Conservation (phyloP, 2,888 invertebrate genomes). For the Drosophila anomalata region DNA sequence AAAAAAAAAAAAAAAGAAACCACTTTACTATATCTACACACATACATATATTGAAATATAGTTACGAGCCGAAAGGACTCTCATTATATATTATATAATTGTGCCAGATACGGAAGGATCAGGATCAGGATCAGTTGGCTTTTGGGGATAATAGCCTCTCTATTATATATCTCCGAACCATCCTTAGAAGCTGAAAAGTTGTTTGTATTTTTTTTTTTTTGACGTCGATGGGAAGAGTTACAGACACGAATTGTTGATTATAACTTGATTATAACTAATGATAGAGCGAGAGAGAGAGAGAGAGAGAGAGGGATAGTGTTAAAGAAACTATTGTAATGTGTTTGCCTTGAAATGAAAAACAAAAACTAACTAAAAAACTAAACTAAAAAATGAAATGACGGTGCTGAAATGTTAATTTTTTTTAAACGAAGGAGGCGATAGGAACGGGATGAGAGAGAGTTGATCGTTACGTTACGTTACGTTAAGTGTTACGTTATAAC, state of each 20-base stretch:
- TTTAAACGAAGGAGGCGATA: slow-evolving; percentile 52
- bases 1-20: slow-evolving; percentile 27
- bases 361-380: slow-evolving; percentile 46
- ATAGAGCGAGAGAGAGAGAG: slow-evolving; percentile 2
- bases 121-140: too few relatives aligned
- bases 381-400: slow-evolving; percentile 69
- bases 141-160: too few relatives aligned
- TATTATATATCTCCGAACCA: too few relatives aligned
- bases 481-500: slow-evolving; percentile 62
- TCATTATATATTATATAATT: neutral
- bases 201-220: slow-evolving; percentile 33
- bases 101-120: too few relatives aligned
- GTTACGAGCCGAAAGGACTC: slow-evolving; percentile 20
- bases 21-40: slow-evolving; percentile 23
- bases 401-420: slow-evolving; percentile 84
- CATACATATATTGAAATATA: slow-evolving; percentile 23
- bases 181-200: slow-evolving; percentile 17
- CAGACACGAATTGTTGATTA: slow-evolving; percentile 46
- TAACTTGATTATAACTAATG: neutral
- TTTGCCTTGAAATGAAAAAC: slow-evolving; percentile 76
- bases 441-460: slow-evolving; percentile 11
- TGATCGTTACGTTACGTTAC: slow-evolving; percentile 25
- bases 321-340: slow-evolving; percentile 66
- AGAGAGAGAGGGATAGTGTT: slow-evolving; percentile 34
- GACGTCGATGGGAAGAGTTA: slow-evolving; percentile 10